These are phyloP conservation scores for Pammene aurita DNA, from an alignment of 2,888 invertebrate species.

Conservation along the genomic window DNA sequence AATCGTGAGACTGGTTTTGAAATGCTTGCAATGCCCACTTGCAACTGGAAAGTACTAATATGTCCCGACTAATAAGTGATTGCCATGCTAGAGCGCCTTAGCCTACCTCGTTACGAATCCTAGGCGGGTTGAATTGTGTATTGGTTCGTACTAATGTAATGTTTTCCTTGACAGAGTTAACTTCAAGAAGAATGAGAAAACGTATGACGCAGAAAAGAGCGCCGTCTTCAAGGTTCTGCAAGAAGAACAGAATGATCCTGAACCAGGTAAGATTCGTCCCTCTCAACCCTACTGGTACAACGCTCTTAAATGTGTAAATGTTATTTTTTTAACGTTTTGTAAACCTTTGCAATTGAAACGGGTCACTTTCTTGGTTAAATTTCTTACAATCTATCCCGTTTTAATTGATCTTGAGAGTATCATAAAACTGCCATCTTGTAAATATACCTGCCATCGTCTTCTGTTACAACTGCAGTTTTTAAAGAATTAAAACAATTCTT, in stretches of 20 bases:
- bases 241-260: conserved; percentile 92
- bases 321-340: too few relatives aligned
- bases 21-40: too few relatives aligned
- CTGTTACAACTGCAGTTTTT: neutral
- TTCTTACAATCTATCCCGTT: too few relatives aligned
- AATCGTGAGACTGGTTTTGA: conserved; percentile 11
- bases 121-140: conserved; percentile 4
- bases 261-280: conserved; percentile 84
- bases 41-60: conserved; percentile 21
- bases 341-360: too few relatives aligned
- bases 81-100: conserved; percentile 14
- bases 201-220: conserved; percentile 93
- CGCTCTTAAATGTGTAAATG: neutral
- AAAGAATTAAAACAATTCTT: neutral
- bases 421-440: conserved; percentile 36
- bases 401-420: neutral
- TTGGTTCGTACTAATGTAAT: conserved; percentile 10
- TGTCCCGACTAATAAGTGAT: conserved; percentile 17
- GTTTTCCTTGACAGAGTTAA: conserved; percentile 87
- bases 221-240: conserved; percentile 96
- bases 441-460: conserved; percentile 38
- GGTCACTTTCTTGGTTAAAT: neutral
- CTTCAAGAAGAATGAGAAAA: conserved; percentile 97
- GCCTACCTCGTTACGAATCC: too few relatives aligned
- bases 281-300: conserved; percentile 1